A percentile compares a stretch with the other conserved stretches of the same genome.
phyloP scores from a whole-genome alignment of 92 coral and sea anemone species.

The Parazoanthus darwini region DNA sequence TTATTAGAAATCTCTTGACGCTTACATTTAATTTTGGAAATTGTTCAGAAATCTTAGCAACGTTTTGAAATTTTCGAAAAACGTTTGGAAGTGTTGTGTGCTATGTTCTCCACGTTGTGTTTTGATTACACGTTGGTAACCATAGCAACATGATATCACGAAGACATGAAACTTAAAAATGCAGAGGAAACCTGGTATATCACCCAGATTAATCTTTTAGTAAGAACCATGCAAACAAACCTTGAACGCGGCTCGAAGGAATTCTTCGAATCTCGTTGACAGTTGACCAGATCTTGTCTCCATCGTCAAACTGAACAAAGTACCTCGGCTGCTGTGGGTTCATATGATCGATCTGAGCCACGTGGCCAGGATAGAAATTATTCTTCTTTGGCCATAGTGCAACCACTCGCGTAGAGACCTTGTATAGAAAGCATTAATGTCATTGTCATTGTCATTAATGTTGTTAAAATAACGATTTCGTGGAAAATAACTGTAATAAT shows the following conservation, averaged over 20 bases:
- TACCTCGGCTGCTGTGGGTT: slow-evolving; percentile 56
- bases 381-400: slow-evolving; percentile 54
- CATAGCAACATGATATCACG: no score
- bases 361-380: slow-evolving; percentile 46
- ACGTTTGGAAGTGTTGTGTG: no score
- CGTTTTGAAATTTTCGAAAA: no score
- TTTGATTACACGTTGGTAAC: no score
- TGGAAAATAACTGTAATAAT: not conserved
- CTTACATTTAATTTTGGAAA: no score
- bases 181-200: no score
- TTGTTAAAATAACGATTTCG: not conserved
- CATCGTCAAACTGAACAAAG: slow-evolving; percentile 59
- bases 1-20: no score
- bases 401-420: slow-evolving; percentile 45
- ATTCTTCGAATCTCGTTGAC: slow-evolving; percentile 50
- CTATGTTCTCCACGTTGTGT: no score
- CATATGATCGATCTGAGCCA: slow-evolving; percentile 60
- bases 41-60: no score
- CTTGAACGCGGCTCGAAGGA: slow-evolving; percentile 50
- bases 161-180: no score
- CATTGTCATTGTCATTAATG: no score
- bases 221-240: slow-evolving; percentile 14
- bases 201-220: no score
- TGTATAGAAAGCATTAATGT: not conserved
- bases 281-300: slow-evolving; percentile 59